A percentile compares a stretch with the other conserved stretches of the same genome.
Conservation (phyloP, 2,113 vertebrate species). For the Oreochromis tanganicae region DNA sequence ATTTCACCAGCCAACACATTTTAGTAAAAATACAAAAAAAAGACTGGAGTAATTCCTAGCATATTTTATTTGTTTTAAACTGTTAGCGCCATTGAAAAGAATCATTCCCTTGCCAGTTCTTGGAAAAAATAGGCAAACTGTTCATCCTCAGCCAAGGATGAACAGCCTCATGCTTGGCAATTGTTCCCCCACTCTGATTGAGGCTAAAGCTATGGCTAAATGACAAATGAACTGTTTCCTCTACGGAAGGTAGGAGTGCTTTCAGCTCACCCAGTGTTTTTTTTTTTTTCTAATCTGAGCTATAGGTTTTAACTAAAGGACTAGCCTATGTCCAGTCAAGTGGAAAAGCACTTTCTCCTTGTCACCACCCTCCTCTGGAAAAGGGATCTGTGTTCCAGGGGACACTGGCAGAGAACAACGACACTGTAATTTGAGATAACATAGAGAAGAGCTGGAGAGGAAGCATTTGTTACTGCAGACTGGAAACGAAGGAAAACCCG, state of each 20-base stretch:
- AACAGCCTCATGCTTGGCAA: not conserved
- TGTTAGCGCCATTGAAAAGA: not conserved
- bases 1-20: not conserved
- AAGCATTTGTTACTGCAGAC: not conserved
- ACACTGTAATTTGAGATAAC: constrained; percentile 22
- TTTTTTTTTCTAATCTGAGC: not conserved
- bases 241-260: not conserved
- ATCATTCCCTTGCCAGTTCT: not conserved
- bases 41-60: not conserved
- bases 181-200: not conserved
- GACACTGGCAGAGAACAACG: not conserved
- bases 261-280: not conserved
- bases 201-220: not conserved
- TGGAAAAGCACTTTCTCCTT: constrained; percentile 62
- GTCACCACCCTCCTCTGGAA: constrained; percentile 5
- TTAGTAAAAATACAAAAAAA: not conserved
- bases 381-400: not conserved
- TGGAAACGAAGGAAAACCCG: not conserved
- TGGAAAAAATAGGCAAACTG: not conserved
- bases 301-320: constrained; percentile 35
- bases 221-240: constrained; percentile 19
- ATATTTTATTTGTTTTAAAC: not conserved
- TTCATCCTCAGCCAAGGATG: not conserved
- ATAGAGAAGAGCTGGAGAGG: not conserved
- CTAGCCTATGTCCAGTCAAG: constrained; percentile 38